A percentile compares a stretch with the other conserved stretches of the same genome.
phyloP scores from a whole-genome alignment of 2,888 invertebrate genomes.

The Arctia plantaginis region DNA sequence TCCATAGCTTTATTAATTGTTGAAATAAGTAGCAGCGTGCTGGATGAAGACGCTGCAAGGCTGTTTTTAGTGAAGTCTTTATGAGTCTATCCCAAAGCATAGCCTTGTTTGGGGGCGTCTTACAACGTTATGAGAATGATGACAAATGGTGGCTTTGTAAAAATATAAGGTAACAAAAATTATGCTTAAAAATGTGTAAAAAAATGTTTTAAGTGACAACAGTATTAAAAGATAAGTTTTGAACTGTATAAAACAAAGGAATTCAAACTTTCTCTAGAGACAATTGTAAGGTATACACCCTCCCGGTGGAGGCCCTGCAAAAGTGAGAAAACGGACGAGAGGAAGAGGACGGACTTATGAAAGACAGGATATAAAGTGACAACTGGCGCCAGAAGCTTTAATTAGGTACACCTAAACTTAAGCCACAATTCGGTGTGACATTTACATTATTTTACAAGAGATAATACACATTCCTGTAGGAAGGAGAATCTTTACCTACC shows the following conservation, averaged over 20 bases:
- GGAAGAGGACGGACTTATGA: slow-evolving; percentile 31
- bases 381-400: slow-evolving; percentile 69
- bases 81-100: no score
- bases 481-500: slow-evolving; percentile 30
- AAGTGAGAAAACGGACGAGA: neutral
- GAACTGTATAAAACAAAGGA: neutral
- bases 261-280: neutral
- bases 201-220: no score
- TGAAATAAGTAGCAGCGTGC: neutral
- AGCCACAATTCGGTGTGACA: slow-evolving; percentile 28
- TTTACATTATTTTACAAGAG: slow-evolving; percentile 42
- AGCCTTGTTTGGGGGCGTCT: no score
- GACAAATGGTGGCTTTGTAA: no score
- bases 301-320: no score
- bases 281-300: neutral
- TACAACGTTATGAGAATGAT: no score
- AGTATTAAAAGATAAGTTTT: neutral
- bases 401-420: slow-evolving; percentile 63
- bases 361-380: slow-evolving; percentile 68
- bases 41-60: no score
- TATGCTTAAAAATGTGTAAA: neutral
- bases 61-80: no score
- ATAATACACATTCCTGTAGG: slow-evolving; percentile 12
- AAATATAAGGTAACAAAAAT: neutral
- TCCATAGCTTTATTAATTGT: neutral